A percentile compares a stretch with the other conserved stretches of the same genome.
Evolutionary conservation across 2,113 vertebrate genomes (phyloP).

Genomic region (Coryphaenoides rupestris): DNA sequence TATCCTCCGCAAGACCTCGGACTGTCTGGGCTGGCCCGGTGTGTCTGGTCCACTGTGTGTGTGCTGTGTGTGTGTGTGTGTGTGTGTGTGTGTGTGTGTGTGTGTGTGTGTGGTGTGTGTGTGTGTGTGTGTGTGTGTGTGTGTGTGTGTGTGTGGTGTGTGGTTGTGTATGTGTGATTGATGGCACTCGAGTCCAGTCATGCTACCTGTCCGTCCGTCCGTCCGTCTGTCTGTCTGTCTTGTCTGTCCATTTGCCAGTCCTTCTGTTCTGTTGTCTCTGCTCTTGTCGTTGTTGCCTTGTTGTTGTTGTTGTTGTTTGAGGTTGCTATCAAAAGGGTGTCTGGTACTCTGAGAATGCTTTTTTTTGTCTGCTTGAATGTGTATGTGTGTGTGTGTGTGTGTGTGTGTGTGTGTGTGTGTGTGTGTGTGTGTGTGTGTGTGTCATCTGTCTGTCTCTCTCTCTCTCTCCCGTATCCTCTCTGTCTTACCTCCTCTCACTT

Average conservation of each 20-base stretch:
- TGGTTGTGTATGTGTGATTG: conserved; percentile 30
- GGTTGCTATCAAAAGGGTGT: conserved; percentile 55
- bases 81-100: no score
- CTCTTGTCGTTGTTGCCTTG: conserved; percentile 23
- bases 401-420: conserved; percentile 18
- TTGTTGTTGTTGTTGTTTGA: conserved; percentile 38
- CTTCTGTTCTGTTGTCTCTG: conserved; percentile 51
- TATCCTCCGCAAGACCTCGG: conserved; percentile 30
- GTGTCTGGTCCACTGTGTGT: conserved; percentile 13
- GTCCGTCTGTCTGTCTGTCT: conserved; percentile 38
- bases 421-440: conserved; percentile 20
- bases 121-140: no score
- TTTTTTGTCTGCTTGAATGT: conserved; percentile 27
- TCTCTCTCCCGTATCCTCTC: conserved; percentile 37
- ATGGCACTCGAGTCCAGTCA: conserved; percentile 49
- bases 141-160: no score
- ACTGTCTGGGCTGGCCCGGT: conserved; percentile 11
- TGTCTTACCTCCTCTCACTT: no score
- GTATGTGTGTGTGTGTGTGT: conserved; percentile 34
- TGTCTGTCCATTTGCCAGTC: conserved; percentile 50
- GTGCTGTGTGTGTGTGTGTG: no score
- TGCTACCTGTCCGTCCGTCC: conserved; percentile 44
- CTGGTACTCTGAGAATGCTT: not conserved
- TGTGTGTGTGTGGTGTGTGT: no score
- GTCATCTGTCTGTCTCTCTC: conserved; percentile 60